These are phyloP conservation scores for Daphoenositta chrysoptera DNA, from an alignment of 2,113 vertebrate species.

Conservation along the genomic window DNA sequence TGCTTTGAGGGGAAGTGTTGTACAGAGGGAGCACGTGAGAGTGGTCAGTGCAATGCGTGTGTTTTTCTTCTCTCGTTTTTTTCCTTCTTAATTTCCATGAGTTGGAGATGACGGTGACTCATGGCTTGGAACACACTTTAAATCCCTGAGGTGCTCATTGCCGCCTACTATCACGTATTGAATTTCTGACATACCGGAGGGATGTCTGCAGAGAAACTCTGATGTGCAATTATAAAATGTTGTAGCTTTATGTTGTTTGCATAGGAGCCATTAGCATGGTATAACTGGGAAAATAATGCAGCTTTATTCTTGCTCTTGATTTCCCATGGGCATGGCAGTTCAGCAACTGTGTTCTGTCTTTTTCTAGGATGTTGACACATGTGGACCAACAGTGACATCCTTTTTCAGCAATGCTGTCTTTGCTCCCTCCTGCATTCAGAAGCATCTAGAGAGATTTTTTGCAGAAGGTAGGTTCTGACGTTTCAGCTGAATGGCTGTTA, in stretches of 20 bases:
- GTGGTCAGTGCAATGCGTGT: not conserved
- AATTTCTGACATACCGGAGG: slow-evolving; percentile 58
- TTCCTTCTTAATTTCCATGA: slow-evolving; percentile 27
- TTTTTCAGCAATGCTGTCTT: slow-evolving; percentile 2
- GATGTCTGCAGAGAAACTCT: slow-evolving; percentile 56
- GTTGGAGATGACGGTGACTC: slow-evolving; percentile 50
- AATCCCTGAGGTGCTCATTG: slow-evolving; percentile 58
- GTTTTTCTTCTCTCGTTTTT: not conserved
- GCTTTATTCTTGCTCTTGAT: not conserved
- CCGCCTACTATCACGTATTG: slow-evolving; percentile 59
- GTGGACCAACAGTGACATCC: slow-evolving; percentile 47
- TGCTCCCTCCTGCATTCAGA: slow-evolving; percentile 12
- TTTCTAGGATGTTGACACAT: slow-evolving; percentile 58
- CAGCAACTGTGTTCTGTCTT: slow-evolving; percentile 38
- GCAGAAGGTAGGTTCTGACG: slow-evolving; percentile 50
- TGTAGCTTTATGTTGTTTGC: slow-evolving; percentile 39
- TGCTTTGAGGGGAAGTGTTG: not conserved
- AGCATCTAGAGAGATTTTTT: slow-evolving; percentile 5
- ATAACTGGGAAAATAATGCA: not conserved
- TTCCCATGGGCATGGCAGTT: slow-evolving; percentile 22
- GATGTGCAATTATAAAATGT: slow-evolving; percentile 42
- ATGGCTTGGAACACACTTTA: slow-evolving; percentile 45
- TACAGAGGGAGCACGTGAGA: not conserved
- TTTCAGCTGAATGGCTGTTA: not conserved
- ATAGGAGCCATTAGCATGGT: slow-evolving; percentile 39